Percentiles rank a stretch among this genome's conserved stretches.
Evolutionary conservation across 1,140 invertebrate genomes (phyloP).

Genomic region (Camponotus pennsylvanicus): DNA sequence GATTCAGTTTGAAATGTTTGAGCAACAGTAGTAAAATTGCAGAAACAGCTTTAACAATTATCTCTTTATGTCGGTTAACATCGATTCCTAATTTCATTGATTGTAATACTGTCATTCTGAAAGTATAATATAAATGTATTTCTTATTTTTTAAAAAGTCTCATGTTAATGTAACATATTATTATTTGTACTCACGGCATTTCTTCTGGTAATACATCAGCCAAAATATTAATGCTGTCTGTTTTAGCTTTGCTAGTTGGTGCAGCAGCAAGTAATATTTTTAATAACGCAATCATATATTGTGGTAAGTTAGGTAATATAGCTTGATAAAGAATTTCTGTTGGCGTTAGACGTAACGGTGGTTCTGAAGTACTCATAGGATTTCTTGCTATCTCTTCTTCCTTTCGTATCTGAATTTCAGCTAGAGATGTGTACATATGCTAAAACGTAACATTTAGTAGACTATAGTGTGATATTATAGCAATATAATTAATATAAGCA

Average conservation of each 20-base stretch:
- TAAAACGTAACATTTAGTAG: constrained; percentile 77
- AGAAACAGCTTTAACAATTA: constrained; percentile 99
- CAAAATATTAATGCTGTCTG: constrained; percentile 99
- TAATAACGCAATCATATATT: constrained; percentile 98
- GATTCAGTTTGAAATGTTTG: constrained; percentile 99
- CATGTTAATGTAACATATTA: not conserved
- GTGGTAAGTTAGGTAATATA: constrained; percentile 96
- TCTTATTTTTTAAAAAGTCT: not conserved
- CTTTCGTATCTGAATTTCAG: constrained; percentile 93
- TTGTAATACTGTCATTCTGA: constrained; percentile 96
- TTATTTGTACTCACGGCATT: constrained; percentile 91
- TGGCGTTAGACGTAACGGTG: constrained; percentile 88
- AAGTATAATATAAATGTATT: constrained; percentile 67
- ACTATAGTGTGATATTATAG: constrained; percentile 2
- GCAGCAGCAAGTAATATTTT: constrained; percentile 99
- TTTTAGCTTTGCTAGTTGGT: constrained; percentile 99
- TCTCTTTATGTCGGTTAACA: constrained; percentile 99
- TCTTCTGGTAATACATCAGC: constrained; percentile 98
- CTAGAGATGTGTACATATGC: constrained; percentile 94
- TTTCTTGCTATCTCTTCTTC: constrained; percentile 94
- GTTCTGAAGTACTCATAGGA: constrained; percentile 89
- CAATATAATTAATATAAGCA: constrained; percentile 32
- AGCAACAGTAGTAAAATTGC: constrained; percentile 96
- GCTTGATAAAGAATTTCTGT: constrained; percentile 96
- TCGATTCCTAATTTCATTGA: constrained; percentile 99